Evolutionary conservation across 2,888 invertebrate species (phyloP), one percentile per base, ranked within the genome.

Genomic region (Caenorhabditis sinica): DNA sequence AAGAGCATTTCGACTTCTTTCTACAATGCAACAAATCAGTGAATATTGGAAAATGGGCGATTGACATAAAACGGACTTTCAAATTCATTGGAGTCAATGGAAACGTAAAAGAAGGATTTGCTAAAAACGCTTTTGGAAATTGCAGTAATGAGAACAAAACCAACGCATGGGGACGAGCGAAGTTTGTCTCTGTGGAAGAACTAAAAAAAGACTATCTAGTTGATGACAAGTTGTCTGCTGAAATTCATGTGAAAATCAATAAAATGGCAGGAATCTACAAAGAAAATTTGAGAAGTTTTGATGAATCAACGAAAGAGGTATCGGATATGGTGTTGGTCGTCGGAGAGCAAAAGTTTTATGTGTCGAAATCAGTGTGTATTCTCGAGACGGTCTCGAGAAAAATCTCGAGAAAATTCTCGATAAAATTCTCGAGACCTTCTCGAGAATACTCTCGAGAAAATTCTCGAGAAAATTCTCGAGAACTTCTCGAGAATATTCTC

Each of bases 261-360:
- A 61, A 61, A 23, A 61, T 61, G 61, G 3, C 61, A 23, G 63
- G 63, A 65, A 43, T 43, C 17, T 40, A 11, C 5, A 36, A 36
- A 36, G 33, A 36, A 9, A 17, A 33, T 17, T 33, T 15, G 20
- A 61, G 45, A 65, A 43, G 9, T 20, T 61, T 36, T 20, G 61
- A 61, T 61, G 36, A 61, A n/a, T n/a, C n/a, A n/a, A n/a, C n/a
- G n/a, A n/a, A n/a, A n/a, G n/a, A n/a, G n/a, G n/a, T n/a, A n/a
- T n/a, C n/a, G n/a, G n/a, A n/a, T n/a, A n/a, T n/a, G n/a, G n/a
- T n/a, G n/a, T n/a, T n/a, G n/a, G n/a, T n/a, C n/a, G n/a, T n/a
- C n/a, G n/a, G n/a, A n/a, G n/a, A n/a, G n/a, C n/a, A n/a, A n/a
- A n/a, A n/a, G n/a, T n/a, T n/a, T n/a, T n/a, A n/a, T n/a, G n/a